Percentiles rank a stretch among this genome's conserved stretches.
Conservation (phyloP, 2,113 vertebrate genomes). For the Actenoides hombroni region DNA sequence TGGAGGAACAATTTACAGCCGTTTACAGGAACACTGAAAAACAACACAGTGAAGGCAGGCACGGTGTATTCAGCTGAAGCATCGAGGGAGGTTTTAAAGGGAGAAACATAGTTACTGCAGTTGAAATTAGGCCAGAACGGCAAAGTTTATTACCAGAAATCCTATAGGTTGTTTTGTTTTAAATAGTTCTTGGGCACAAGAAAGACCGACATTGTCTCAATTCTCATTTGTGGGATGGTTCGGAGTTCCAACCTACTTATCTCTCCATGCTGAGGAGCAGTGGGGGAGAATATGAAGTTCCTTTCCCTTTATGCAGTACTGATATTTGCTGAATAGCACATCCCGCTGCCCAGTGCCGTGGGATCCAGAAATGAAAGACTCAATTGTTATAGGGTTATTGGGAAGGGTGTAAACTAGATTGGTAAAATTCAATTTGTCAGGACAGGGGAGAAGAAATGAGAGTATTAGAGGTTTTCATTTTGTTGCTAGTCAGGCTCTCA, state of each 20-base stretch:
- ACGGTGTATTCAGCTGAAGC: not conserved
- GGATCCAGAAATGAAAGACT: constrained; percentile 14
- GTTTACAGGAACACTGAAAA: constrained; percentile 10
- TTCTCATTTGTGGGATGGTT: not conserved
- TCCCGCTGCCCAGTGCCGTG: not conserved
- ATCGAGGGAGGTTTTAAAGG: not conserved
- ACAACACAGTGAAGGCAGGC: not conserved
- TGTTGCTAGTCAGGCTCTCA: not conserved
- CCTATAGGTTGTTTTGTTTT: not conserved
- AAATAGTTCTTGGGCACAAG: not conserved
- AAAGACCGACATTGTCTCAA: not conserved
- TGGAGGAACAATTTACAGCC: not conserved
- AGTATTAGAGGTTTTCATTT: not conserved
- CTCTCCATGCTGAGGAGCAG: not conserved
- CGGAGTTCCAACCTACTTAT: not conserved
- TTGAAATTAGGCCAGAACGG: not conserved
- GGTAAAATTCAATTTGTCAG: not conserved
- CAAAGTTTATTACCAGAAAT: not conserved
- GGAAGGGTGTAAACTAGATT: not conserved
- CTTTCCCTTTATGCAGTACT: not conserved
- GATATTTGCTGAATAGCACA: constrained; percentile 24
- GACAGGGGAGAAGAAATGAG: not conserved
- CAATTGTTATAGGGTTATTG: not conserved
- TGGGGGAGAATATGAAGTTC: not conserved
- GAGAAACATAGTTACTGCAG: not conserved